A percentile compares a stretch with the other conserved stretches of the same genome.
These are phyloP conservation scores for Hippocampus guttulatus DNA, from an alignment of 2,113 vertebrate genomes.

Conservation along the genomic window DNA sequence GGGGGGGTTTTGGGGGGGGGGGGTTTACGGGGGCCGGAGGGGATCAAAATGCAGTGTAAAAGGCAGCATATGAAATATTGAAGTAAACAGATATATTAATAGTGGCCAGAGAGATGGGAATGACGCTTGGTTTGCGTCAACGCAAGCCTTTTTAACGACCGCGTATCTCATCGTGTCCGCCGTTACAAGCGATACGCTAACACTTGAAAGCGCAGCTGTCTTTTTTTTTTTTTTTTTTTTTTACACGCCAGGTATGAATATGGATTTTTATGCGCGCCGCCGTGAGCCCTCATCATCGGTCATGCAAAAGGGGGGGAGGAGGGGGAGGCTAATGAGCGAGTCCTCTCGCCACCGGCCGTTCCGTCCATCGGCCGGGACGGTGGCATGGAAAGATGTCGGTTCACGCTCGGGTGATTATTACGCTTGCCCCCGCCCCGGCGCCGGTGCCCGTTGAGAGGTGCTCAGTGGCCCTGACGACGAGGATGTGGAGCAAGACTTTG, in stretches of 20 bases:
- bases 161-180: constrained; percentile 32
- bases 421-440: constrained; percentile 5
- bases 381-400: constrained; percentile 28
- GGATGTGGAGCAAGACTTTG: constrained; percentile 12
- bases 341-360: constrained; percentile 54
- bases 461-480: constrained; percentile 29
- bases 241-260: constrained; percentile 26
- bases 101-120: background rate
- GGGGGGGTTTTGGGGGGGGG: too few species aligned
- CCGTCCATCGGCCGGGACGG: constrained; percentile 65
- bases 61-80: background rate
- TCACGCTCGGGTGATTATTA: constrained; percentile 34
- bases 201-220: constrained; percentile 59
- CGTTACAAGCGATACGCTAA: constrained; percentile 39
- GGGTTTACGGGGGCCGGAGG: too few species aligned
- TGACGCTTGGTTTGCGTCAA: constrained; percentile 37
- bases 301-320: constrained; percentile 17
- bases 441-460: constrained; percentile 31
- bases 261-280: constrained; percentile 33
- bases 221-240: constrained; percentile 37
- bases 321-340: constrained; percentile 58
- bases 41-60: background rate
- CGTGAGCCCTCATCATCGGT: constrained; percentile 52
- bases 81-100: background rate
- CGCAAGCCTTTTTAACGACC: constrained; percentile 42